These are phyloP conservation scores for Eumacrocentrus americanus DNA, from an alignment of 2,888 invertebrate genomes.

Conservation along the genomic window DNA sequence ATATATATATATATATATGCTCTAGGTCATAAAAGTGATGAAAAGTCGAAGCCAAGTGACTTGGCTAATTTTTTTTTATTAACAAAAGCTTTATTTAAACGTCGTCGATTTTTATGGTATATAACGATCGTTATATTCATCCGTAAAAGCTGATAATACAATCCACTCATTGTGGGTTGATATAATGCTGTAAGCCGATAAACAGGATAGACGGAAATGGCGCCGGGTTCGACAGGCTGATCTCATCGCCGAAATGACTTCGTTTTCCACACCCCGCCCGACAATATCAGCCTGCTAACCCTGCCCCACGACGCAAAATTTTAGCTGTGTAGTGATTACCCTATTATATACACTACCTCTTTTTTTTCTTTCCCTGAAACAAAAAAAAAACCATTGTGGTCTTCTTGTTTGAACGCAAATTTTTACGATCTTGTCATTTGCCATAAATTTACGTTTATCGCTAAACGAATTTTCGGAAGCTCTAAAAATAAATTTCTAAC, in stretches of 20 bases:
- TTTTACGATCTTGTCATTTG: not conserved
- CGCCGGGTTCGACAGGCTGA: constrained; percentile 62
- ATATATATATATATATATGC: too few relatives aligned
- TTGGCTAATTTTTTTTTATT: not conserved
- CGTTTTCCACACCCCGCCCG: constrained; percentile 59
- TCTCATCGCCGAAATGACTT: constrained; percentile 62
- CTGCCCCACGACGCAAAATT: constrained; percentile 51
- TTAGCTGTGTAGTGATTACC: not conserved
- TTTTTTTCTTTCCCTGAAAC: not conserved
- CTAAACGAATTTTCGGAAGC: not conserved
- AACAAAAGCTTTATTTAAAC: too few relatives aligned
- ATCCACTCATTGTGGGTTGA: not conserved
- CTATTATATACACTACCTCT: not conserved
- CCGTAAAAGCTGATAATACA: too few relatives aligned
- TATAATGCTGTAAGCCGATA: not conserved
- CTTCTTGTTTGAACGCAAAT: not conserved
- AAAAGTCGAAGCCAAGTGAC: too few relatives aligned
- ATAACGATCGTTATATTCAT: not conserved
- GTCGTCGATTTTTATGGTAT: too few relatives aligned
- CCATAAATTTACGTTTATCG: not conserved
- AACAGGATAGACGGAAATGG: constrained; percentile 43
- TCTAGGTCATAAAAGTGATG: too few relatives aligned
- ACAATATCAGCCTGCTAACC: constrained; percentile 62
- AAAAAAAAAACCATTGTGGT: not conserved
- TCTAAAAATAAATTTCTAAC: not conserved